phyloP scores from a whole-genome alignment of 1,140 invertebrate genomes.

The Meloidogyne chitwoodi region DNA sequence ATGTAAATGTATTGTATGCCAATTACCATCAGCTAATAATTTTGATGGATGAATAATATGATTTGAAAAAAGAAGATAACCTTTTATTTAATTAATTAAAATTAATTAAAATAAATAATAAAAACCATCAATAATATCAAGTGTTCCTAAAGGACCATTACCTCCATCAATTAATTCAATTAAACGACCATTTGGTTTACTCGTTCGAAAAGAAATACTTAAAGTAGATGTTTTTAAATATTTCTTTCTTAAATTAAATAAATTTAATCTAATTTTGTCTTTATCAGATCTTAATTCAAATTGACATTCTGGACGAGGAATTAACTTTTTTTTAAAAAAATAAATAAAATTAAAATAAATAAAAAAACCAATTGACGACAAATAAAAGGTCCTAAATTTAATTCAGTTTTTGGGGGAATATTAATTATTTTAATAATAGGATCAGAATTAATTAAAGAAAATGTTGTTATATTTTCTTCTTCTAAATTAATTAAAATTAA shows the following conservation, averaged over 20 bases:
- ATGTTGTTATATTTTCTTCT: neutral
- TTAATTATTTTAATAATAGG: neutral
- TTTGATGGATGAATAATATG: constrained; percentile 18
- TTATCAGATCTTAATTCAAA: constrained; percentile 16
- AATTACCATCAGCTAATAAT: constrained; percentile 15
- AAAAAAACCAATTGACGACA: constrained; percentile 6
- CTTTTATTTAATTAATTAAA: neutral
- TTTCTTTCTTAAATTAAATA: constrained; percentile 10
- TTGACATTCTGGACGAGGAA: constrained; percentile 22
- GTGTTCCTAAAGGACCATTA: neutral
- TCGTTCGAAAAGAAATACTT: constrained; percentile 18
- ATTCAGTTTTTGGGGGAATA: neutral
- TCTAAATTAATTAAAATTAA: neutral
- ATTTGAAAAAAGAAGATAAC: constrained; percentile 17
- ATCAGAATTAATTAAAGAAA: neutral
- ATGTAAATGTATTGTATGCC: constrained; percentile 15
- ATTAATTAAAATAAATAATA: neutral
- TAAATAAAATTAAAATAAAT: neutral
- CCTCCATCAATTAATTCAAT: constrained; percentile 8
- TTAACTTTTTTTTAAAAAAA: constrained; percentile 3
- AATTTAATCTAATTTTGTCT: constrained; percentile 4
- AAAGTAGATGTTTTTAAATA: neutral
- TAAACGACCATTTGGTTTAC: constrained; percentile 16
- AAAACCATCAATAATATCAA: constrained; percentile 19
- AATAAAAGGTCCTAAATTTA: constrained; percentile 1